Conservation (phyloP, 1,140 invertebrate genomes). For the Manduca sexta region DNA sequence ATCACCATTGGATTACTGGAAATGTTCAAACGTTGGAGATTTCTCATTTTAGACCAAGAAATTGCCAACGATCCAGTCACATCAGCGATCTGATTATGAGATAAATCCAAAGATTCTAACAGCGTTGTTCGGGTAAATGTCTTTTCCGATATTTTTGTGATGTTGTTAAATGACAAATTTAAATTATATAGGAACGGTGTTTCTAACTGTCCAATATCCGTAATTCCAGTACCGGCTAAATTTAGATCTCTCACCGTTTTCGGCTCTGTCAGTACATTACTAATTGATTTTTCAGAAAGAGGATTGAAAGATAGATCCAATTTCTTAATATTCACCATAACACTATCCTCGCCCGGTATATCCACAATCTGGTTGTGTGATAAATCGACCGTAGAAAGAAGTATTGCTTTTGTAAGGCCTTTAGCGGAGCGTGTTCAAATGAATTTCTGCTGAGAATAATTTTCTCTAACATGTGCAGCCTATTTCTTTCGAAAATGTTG, state of each 20-base stretch:
- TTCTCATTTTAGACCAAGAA: constrained; percentile 79
- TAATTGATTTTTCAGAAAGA: constrained; percentile 80
- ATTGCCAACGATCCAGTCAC: constrained; percentile 73
- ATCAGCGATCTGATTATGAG: constrained; percentile 81
- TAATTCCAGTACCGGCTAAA: constrained; percentile 85
- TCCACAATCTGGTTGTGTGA: constrained; percentile 84
- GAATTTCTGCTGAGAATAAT: constrained; percentile 86
- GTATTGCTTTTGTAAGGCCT: constrained; percentile 86
- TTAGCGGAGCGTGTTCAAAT: constrained; percentile 85
- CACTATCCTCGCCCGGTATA: constrained; percentile 87
- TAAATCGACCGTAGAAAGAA: constrained; percentile 85
- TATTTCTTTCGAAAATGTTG: constrained; percentile 86
- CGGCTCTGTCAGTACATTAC: constrained; percentile 87
- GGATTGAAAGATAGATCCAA: constrained; percentile 92
- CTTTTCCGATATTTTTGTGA: constrained; percentile 77
- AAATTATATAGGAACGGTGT: constrained; percentile 88
- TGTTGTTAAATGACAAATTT: constrained; percentile 87
- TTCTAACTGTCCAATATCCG: constrained; percentile 80
- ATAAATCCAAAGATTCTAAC: constrained; percentile 85
- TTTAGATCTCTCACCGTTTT: constrained; percentile 89
- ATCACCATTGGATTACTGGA: constrained; percentile 84
- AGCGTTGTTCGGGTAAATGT: constrained; percentile 85
- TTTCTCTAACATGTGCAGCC: constrained; percentile 85
- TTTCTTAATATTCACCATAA: constrained; percentile 90
- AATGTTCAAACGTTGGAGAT: constrained; percentile 81